These are phyloP conservation scores for Drosophila sordidula DNA, from an alignment of 2,888 invertebrate species.

Conservation along the genomic window DNA sequence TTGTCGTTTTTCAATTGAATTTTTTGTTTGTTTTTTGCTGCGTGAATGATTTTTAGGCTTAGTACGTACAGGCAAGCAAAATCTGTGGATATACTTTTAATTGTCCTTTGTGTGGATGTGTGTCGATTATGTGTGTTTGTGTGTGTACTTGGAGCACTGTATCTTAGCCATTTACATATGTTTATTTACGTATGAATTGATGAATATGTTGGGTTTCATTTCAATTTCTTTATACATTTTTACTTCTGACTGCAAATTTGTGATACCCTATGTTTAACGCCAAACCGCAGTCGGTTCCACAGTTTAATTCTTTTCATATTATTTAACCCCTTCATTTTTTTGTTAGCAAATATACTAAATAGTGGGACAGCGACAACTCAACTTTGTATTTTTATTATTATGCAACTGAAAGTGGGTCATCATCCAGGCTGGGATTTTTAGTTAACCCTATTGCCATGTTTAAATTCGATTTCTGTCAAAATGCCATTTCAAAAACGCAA, in stretches of 20 bases:
- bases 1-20: conserved; percentile 12
- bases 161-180: conserved; percentile 63
- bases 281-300: conserved; percentile 38
- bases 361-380: conserved; percentile 18
- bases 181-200: conserved; percentile 67
- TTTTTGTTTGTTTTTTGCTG: conserved; percentile 18
- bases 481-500: conserved; percentile 14
- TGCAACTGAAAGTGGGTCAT: conserved; percentile 23
- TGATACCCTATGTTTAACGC: conserved; percentile 31
- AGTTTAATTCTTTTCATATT: conserved; percentile 2
- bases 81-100: conserved; percentile 41
- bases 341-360: conserved; percentile 8
- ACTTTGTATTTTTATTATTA: neutral
- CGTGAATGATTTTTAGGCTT: conserved; percentile 61
- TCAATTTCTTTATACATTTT: conserved; percentile 31
- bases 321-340: conserved; percentile 3
- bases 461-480: conserved; percentile 14
- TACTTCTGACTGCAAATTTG: conserved; percentile 5
- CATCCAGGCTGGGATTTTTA: neutral
- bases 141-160: conserved; percentile 38
- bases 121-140: conserved; percentile 16
- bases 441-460: neutral
- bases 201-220: conserved; percentile 42
- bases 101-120: conserved; percentile 35
- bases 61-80: conserved; percentile 73